Evolutionary conservation across 2,113 vertebrate species (phyloP), one percentile per base, ranked within the genome.

Genomic region (Bufo bufo): DNA sequence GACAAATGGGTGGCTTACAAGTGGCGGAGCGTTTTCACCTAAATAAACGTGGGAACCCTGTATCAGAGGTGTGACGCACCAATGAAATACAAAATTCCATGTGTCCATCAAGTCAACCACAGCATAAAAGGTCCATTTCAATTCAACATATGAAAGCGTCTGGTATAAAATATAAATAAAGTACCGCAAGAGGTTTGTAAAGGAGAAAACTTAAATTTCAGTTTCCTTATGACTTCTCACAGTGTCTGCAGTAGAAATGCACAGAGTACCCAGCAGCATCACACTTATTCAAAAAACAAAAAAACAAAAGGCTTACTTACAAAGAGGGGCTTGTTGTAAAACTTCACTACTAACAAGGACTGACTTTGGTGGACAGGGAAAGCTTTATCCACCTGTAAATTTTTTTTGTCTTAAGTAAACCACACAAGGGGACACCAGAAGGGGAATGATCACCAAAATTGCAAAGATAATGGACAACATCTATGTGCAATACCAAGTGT

Each of bases 231-330:
- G 17, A 63, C 14, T 19, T 85, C 50, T 85, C 8, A 72, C n/a
- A 85, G n/a, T 59, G 52, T 56, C 23, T 81, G 23, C 77, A 81
- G 77, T 58, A 81, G 65, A 81, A 86, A 81, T 80, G 50, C 85
- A 87, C 84, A 47, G 45, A 85, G 45, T 59, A 61, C 72, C 20
- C 58, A 86, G 75, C 47, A 86, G 74, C 74, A 23, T 49, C 45
- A 66, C 9, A 65, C 58, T 33, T 77, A 19, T 61, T 4, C 54
- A 47, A 1, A 75, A 77, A 84, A 56, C 45, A 59, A 59, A 47
- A 1, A 75, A 77, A 84, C 43, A 58, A 75, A 59, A 63, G 58
- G 50, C n/a, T 45, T 56, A 12, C 11, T 23, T n/a, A 59, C 13
- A 58, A 47, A 65, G 33, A 81, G 0, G 52, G 78, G 3, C 8